Evolutionary conservation across 2,113 vertebrate species (phyloP).

Genomic region (Pampusana beccarii): DNA sequence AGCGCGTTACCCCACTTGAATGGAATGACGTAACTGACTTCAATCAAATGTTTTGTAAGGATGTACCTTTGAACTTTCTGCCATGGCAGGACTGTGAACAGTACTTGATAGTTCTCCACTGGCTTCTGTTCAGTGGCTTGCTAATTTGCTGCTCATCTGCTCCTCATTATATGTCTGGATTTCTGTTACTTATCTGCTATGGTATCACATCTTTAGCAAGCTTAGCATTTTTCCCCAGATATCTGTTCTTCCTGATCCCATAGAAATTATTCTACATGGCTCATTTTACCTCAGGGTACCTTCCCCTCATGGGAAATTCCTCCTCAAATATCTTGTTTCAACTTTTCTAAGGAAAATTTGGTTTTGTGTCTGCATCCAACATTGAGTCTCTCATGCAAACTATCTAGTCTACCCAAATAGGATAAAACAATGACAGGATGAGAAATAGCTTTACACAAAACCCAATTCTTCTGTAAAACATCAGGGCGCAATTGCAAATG

Average conservation of each 20-base stretch:
- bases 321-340: not conserved
- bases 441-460: not conserved
- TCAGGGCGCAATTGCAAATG: not conserved
- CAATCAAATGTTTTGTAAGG: not conserved
- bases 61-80: not conserved
- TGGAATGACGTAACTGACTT: not conserved
- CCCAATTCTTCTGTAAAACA: not conserved
- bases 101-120: not conserved
- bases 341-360: not conserved
- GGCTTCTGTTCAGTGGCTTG: not conserved
- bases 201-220: not conserved
- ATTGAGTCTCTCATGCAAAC: not conserved
- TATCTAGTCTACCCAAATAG: not conserved
- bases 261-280: not conserved
- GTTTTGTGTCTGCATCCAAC: not conserved
- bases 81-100: not conserved
- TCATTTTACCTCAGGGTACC: not conserved
- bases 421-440: not conserved
- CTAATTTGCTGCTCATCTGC: not conserved
- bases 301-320: not conserved
- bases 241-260: not conserved
- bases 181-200: not conserved
- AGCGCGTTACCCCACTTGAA: fast-evolving
- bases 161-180: not conserved
- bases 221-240: not conserved